These are phyloP conservation scores for Mus spicilegus DNA, from an alignment of 2,113 vertebrate genomes.

Conservation along the genomic window DNA sequence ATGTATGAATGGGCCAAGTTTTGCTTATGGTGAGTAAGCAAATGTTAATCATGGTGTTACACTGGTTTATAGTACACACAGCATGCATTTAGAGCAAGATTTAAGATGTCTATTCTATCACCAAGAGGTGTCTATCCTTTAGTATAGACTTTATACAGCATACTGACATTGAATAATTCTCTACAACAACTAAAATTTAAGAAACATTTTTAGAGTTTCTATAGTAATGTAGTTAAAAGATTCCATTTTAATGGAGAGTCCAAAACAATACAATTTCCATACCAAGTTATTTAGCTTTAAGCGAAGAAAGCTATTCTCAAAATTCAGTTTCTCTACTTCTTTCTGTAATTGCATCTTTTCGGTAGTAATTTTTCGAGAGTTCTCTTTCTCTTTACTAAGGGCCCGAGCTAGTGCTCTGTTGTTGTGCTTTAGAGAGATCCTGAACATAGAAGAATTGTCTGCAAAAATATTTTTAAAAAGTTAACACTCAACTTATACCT, in stretches of 20 bases:
- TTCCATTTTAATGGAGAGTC: constrained; percentile 63
- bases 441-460: constrained; percentile 96
- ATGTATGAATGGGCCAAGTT: background rate
- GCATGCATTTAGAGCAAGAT: background rate
- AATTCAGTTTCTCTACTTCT: constrained; percentile 89
- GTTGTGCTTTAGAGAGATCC: constrained; percentile 94
- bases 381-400: constrained; percentile 91
- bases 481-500: constrained; percentile 53
- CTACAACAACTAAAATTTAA: background rate
- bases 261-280: constrained; percentile 76
- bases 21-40: background rate
- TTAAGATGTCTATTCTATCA: constrained; percentile 16
- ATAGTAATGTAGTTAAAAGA: constrained; percentile 27
- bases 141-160: constrained; percentile 27
- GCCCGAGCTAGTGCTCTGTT: constrained; percentile 94
- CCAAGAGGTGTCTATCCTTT: constrained; percentile 22
- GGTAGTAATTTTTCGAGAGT: constrained; percentile 87
- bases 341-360: constrained; percentile 90
- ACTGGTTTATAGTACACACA: background rate
- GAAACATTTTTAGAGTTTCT: constrained; percentile 42
- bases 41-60: background rate
- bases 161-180: background rate
- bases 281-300: constrained; percentile 92
- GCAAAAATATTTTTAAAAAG: constrained; percentile 68
- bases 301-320: constrained; percentile 89